A percentile compares a stretch with the other conserved stretches of the same genome.
phyloP scores from a whole-genome alignment of 2,113 vertebrate species.

The Elaphurus davidianus region DNA sequence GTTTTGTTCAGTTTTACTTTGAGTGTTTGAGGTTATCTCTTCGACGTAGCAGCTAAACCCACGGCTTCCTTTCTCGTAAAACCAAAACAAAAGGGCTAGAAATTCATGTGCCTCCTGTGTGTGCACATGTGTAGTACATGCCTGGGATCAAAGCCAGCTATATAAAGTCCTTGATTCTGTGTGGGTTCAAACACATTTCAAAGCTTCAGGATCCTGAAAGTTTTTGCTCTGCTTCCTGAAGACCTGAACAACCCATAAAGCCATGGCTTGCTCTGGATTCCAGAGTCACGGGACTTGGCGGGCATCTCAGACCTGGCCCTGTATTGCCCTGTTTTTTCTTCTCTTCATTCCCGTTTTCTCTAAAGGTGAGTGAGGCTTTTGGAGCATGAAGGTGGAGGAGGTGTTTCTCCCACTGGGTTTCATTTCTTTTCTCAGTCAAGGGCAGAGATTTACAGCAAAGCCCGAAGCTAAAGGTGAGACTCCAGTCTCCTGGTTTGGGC shows the following conservation, averaged over 20 bases:
- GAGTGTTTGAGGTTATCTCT: slow-evolving; percentile 81
- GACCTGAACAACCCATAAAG: slow-evolving; percentile 37
- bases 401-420: slow-evolving; percentile 64
- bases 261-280: slow-evolving; percentile 70
- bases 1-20: slow-evolving; percentile 82
- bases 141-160: slow-evolving; percentile 81
- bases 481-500: neutral
- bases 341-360: slow-evolving; percentile 74
- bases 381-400: slow-evolving; percentile 54
- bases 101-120: slow-evolving; percentile 74
- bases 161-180: slow-evolving; percentile 79
- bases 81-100: slow-evolving; percentile 86
- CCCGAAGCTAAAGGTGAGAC: slow-evolving; percentile 12
- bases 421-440: slow-evolving; percentile 39
- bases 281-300: slow-evolving; percentile 6
- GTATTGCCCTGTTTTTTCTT: slow-evolving; percentile 74
- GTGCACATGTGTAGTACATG: slow-evolving; percentile 42
- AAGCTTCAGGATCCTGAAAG: slow-evolving; percentile 81
- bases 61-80: slow-evolving; percentile 88
- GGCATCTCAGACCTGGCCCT: slow-evolving; percentile 40
- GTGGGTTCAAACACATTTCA: slow-evolving; percentile 83
- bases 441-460: slow-evolving; percentile 60
- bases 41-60: slow-evolving; percentile 82
- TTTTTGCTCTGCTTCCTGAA: slow-evolving; percentile 74
- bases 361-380: slow-evolving; percentile 81